A percentile compares a stretch with the other conserved stretches of the same genome.
Conservation (phyloP, 2,113 vertebrate species). For the Poeciliopsis turrubarensis region DNA sequence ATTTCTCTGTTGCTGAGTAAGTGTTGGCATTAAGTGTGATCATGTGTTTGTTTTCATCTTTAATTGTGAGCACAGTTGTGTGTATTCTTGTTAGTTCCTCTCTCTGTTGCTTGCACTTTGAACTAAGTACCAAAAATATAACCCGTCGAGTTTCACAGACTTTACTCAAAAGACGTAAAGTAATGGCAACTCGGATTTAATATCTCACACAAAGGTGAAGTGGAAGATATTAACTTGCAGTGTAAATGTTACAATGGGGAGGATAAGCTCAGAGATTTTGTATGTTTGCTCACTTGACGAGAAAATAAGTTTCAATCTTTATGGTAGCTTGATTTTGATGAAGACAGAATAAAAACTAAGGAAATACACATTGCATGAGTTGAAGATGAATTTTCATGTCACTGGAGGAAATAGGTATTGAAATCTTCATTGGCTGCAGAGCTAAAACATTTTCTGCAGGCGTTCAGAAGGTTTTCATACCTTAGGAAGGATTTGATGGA, state of each 20-base stretch:
- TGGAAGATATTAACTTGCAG: constrained; percentile 26
- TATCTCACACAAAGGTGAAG: constrained; percentile 15
- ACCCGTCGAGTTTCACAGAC: neutral
- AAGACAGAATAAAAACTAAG: neutral
- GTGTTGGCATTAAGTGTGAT: constrained; percentile 16
- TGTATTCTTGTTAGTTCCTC: constrained; percentile 7
- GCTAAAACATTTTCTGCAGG: neutral
- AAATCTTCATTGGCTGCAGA: neutral
- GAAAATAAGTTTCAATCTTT: neutral
- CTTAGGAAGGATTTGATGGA: neutral
- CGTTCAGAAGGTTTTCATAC: neutral
- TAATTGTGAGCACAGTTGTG: constrained; percentile 23
- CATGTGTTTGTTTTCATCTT: constrained; percentile 14
- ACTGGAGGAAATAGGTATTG: neutral
- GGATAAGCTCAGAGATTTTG: neutral
- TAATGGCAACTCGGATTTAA: constrained; percentile 21
- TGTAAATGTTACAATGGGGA: neutral
- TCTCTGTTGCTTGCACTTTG: constrained; percentile 51
- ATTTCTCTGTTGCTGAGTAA: neutral
- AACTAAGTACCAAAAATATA: constrained; percentile 11
- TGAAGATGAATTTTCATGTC: neutral
- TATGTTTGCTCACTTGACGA: neutral
- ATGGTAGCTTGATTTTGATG: neutral
- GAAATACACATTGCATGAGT: neutral
- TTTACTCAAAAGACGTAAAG: constrained; percentile 24